These are phyloP conservation scores for Phasianus colchicus DNA, from an alignment of 2,113 vertebrate species.

Conservation along the genomic window DNA sequence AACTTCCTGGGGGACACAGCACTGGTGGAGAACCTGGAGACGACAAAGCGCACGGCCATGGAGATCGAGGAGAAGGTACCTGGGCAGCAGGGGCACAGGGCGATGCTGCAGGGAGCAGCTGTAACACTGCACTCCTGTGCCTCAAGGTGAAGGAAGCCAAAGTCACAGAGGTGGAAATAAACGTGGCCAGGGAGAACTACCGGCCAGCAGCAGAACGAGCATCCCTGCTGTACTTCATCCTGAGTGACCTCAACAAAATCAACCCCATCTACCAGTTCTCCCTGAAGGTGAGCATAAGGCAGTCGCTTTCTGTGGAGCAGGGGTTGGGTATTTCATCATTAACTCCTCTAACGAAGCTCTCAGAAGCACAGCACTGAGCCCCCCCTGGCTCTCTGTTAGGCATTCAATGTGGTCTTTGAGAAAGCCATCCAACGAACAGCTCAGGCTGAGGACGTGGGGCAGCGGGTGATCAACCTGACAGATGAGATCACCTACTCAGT, in stretches of 20 bases:
- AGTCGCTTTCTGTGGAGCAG: rapidly evolving
- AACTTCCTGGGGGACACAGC: conserved; percentile 77
- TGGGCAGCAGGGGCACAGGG: rapidly evolving
- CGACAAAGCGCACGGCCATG: conserved; percentile 76
- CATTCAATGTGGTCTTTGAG: conserved; percentile 78
- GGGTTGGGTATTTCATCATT: too few relatives aligned
- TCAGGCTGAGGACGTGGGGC: conserved; percentile 50
- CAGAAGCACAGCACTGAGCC: not conserved
- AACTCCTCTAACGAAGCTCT: not conserved
- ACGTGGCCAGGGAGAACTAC: conserved; percentile 76
- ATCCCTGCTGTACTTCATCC: conserved; percentile 80
- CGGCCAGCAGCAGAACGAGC: conserved; percentile 70
- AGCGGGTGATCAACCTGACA: conserved; percentile 75
- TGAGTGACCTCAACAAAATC: conserved; percentile 83
- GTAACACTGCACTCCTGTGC: rapidly evolving
- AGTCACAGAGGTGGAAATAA: conserved; percentile 77
- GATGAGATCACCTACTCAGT: conserved; percentile 82
- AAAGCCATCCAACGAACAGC: conserved; percentile 72
- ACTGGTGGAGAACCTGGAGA: conserved; percentile 82
- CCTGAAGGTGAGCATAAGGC: conserved; percentile 67
- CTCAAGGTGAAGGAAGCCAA: conserved; percentile 78
- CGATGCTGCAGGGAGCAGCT: not conserved
- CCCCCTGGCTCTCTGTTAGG: conserved; percentile 10
- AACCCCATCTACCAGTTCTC: conserved; percentile 85
- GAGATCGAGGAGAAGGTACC: conserved; percentile 80